Percentiles rank a stretch among this genome's conserved stretches.
These are phyloP conservation scores for Myotis vivesi DNA, from an alignment of 2,797 vertebrate genomes.

Conservation along the genomic window DNA sequence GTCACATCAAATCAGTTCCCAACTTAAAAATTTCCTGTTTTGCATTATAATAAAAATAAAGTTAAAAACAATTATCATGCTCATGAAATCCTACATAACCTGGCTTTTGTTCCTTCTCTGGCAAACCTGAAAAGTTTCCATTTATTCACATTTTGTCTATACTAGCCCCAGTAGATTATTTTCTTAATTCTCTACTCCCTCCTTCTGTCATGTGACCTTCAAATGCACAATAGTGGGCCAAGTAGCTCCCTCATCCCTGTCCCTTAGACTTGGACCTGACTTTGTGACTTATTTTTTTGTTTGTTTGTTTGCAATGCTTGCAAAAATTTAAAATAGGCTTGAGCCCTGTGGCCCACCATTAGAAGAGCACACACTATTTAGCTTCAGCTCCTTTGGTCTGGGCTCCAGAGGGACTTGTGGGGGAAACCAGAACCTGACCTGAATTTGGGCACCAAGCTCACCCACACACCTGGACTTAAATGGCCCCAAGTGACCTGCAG, in stretches of 20 bases:
- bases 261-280: neutral
- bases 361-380: neutral
- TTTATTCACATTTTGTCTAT: neutral
- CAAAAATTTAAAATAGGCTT: neutral
- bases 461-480: neutral
- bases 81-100: neutral
- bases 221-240: neutral
- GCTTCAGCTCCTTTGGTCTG: neutral
- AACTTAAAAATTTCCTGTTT: neutral
- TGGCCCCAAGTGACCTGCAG: neutral
- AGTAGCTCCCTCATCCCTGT: neutral
- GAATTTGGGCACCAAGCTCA: neutral
- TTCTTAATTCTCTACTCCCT: neutral
- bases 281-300: neutral
- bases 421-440: neutral
- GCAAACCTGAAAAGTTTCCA: neutral
- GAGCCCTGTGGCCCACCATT: neutral
- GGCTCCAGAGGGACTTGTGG: neutral
- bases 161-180: neutral
- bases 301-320: neutral
- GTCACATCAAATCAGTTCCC: neutral
- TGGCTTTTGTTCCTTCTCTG: neutral
- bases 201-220: neutral
- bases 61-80: neutral
- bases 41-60: slow-evolving; percentile 1